A percentile compares a stretch with the other conserved stretches of the same genome.
phyloP scores from a whole-genome alignment of 1,140 invertebrate species.

The Ptiloglossa arizonensis region DNA sequence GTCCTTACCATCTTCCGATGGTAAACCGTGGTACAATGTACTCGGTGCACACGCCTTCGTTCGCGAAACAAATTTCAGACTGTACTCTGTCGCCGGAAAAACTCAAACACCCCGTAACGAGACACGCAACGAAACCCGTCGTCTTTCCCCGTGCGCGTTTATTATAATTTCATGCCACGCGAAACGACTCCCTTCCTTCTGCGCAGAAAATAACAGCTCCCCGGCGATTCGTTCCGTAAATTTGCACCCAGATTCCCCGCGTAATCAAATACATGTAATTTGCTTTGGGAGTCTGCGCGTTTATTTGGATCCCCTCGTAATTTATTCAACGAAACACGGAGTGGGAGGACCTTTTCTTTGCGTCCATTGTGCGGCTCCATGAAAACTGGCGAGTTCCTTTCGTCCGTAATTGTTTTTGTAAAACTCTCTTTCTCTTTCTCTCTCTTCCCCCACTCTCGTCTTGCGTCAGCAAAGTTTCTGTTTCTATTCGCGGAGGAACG shows the following conservation, averaged over 20 bases:
- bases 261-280: neutral
- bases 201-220: neutral
- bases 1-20: no score
- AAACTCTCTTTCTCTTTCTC: no score
- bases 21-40: no score
- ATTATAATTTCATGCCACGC: conserved; percentile 6
- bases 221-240: neutral
- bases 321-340: conserved; percentile 10
- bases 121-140: neutral
- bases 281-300: neutral
- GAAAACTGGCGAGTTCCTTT: neutral
- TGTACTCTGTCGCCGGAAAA: neutral
- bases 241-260: neutral
- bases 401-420: neutral
- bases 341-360: neutral
- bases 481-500: neutral
- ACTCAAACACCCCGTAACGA: neutral
- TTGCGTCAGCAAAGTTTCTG: neutral
- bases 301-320: neutral
- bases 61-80: neutral
- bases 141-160: neutral
- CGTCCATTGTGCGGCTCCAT: neutral
- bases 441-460: no score
- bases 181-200: neutral
- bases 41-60: neutral